Conservation (phyloP, 1,140 invertebrate species). For the Brachionus asplanchnoidis region DNA sequence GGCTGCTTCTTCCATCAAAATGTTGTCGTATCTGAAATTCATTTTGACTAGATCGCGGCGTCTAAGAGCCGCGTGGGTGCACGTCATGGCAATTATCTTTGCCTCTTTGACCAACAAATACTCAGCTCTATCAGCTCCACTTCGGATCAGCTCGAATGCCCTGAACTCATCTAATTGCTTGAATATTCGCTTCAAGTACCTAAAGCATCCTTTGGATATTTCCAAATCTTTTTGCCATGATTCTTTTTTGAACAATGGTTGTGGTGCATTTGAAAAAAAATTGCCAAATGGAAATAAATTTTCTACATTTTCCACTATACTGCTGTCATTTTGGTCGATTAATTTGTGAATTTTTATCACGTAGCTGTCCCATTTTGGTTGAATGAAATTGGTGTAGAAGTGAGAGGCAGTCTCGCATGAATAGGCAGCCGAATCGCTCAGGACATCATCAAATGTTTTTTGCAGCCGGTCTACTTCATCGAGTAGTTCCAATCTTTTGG, state of each 20-base stretch:
- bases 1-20: constrained; percentile 97
- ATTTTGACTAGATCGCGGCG: constrained; percentile 89
- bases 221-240: constrained; percentile 78
- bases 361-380: constrained; percentile 77
- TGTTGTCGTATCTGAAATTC: constrained; percentile 84
- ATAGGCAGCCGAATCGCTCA: constrained; percentile 63
- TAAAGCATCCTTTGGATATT: constrained; percentile 81
- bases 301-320: constrained; percentile 52
- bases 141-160: constrained; percentile 87
- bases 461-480: constrained; percentile 83
- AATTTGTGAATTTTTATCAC: background rate
- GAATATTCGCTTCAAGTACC: constrained; percentile 92
- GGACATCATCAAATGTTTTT: constrained; percentile 75
- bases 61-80: constrained; percentile 96
- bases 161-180: constrained; percentile 93
- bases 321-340: background rate
- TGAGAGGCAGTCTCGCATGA: constrained; percentile 96
- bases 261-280: constrained; percentile 66
- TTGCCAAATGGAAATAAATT: constrained; percentile 76
- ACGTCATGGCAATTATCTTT: constrained; percentile 99
- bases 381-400: constrained; percentile 62
- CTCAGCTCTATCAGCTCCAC: constrained; percentile 86
- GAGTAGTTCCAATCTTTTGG: constrained; percentile 83
- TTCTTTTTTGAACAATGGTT: constrained; percentile 70
- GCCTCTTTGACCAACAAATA: constrained; percentile 97